Conservation (phyloP, 2,797 vertebrate genomes). For the Argyrosomus regius region DNA sequence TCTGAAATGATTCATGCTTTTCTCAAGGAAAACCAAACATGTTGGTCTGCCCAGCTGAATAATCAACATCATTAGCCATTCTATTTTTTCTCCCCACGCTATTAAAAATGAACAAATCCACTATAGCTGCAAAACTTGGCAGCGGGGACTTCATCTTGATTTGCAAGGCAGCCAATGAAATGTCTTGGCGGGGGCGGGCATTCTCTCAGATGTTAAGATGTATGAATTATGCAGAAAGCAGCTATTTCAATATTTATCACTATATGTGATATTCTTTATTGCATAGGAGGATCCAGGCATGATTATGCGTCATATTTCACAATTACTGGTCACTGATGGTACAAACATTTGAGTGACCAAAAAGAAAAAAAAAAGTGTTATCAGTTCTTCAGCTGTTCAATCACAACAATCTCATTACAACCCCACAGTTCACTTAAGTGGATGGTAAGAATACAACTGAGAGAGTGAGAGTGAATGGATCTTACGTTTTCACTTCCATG, state of each 20-base stretch:
- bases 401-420: conserved; percentile 65
- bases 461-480: conserved; percentile 65
- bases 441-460: conserved; percentile 70
- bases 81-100: conserved; percentile 63
- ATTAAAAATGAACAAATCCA: conserved; percentile 79
- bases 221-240: conserved; percentile 84
- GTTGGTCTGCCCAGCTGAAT: conserved; percentile 68
- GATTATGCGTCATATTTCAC: conserved; percentile 38
- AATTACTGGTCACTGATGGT: conserved; percentile 21
- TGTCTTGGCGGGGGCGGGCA: conserved; percentile 56
- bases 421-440: conserved; percentile 62
- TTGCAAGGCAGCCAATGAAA: conserved; percentile 73
- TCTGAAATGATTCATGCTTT: conserved; percentile 57
- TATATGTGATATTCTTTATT: conserved; percentile 72
- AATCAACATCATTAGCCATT: conserved; percentile 77
- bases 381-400: conserved; percentile 53
- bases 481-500: conserved; percentile 65
- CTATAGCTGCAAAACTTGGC: conserved; percentile 67
- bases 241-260: conserved; percentile 81
- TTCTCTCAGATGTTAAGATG: conserved; percentile 80
- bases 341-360: conserved; percentile 21
- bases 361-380: conserved; percentile 57
- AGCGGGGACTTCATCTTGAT: conserved; percentile 67
- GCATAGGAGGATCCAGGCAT: conserved; percentile 41
- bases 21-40: conserved; percentile 68